Evolutionary conservation across 2,888 invertebrate species (phyloP).

Genomic region (Hofmannophila pseudospretella): DNA sequence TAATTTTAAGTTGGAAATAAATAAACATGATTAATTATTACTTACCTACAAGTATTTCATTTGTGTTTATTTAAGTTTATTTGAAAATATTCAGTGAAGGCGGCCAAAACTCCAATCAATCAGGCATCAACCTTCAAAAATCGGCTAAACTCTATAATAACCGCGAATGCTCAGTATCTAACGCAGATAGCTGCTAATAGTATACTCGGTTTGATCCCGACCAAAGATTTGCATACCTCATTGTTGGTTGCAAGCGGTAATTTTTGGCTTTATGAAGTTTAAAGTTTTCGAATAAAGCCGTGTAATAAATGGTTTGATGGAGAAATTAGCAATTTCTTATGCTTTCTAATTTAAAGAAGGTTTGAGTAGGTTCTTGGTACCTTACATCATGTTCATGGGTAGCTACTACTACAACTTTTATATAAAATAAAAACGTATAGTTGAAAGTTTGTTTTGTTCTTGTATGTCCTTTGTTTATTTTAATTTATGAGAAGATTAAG

Average conservation of each 20-base stretch:
- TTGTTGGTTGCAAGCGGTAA: slow-evolving; percentile 59
- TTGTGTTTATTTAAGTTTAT: too few relatives aligned
- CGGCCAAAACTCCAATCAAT: slow-evolving; percentile 22
- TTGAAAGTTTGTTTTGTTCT: too few relatives aligned
- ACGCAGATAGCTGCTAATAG: slow-evolving; percentile 50
- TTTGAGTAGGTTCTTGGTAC: background rate
- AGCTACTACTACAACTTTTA: too few relatives aligned
- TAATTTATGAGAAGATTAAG: too few relatives aligned
- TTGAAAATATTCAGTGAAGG: too few relatives aligned
- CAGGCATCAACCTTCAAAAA: slow-evolving; percentile 30
- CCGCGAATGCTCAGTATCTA: slow-evolving; percentile 38
- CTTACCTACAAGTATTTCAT: too few relatives aligned
- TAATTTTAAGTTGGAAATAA: too few relatives aligned
- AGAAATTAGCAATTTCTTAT: slow-evolving; percentile 51
- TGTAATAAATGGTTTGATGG: slow-evolving; percentile 26
- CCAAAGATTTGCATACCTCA: slow-evolving; percentile 67
- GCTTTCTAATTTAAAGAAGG: slow-evolving; percentile 40
- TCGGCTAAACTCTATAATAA: slow-evolving; percentile 51
- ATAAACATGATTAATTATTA: too few relatives aligned
- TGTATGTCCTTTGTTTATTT: too few relatives aligned
- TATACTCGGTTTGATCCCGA: slow-evolving; percentile 41
- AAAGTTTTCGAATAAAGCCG: slow-evolving; percentile 16
- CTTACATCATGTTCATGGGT: slow-evolving; percentile 18
- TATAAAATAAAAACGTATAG: too few relatives aligned
- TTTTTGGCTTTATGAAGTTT: slow-evolving; percentile 43